Percentiles rank a stretch among this genome's conserved stretches.
Conservation (phyloP, 2,888 invertebrate species). For the Ophion ventricosus region DNA sequence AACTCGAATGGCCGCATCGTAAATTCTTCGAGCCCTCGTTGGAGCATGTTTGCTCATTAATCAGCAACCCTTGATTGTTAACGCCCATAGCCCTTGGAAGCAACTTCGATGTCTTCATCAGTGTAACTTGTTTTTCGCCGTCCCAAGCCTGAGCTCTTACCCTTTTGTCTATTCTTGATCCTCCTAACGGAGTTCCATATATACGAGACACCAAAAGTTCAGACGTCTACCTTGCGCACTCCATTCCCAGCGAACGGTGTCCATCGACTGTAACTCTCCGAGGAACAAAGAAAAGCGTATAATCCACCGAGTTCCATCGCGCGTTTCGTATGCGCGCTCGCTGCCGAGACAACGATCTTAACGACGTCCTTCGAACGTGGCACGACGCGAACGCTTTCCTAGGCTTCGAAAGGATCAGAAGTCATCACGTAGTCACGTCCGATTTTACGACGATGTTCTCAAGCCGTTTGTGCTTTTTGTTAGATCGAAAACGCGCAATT, state of each 20-base stretch:
- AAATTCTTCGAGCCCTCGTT: conserved; percentile 8
- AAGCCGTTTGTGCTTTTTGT: conserved; percentile 43
- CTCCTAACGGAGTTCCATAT: conserved; percentile 50
- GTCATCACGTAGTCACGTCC: conserved; percentile 54
- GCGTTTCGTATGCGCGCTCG: conserved; percentile 47
- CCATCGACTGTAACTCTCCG: conserved; percentile 68
- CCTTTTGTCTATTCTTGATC: conserved; percentile 44
- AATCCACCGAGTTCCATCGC: conserved; percentile 32
- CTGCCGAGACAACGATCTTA: conserved; percentile 77
- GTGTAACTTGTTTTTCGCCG: conserved; percentile 31
- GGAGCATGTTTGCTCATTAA: conserved; percentile 10
- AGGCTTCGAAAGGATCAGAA: conserved; percentile 64
- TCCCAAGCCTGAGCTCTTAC: conserved; percentile 1
- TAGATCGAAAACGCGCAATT: conserved; percentile 54
- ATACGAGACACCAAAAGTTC: conserved; percentile 26
- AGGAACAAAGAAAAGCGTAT: conserved; percentile 66
- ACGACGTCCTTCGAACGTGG: conserved; percentile 69
- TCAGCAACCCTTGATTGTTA: conserved; percentile 1
- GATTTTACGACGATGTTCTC: conserved; percentile 53
- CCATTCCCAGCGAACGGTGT: conserved; percentile 66
- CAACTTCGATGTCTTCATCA: conserved; percentile 56
- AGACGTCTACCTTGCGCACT: conserved; percentile 31
- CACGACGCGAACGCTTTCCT: conserved; percentile 68
- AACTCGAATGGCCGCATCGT: background rate
- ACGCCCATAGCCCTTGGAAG: conserved; percentile 12